Evolutionary conservation across 2,113 vertebrate genomes (phyloP), one percentile per base, ranked within the genome.

Genomic region (Amblyopsis rosae): DNA sequence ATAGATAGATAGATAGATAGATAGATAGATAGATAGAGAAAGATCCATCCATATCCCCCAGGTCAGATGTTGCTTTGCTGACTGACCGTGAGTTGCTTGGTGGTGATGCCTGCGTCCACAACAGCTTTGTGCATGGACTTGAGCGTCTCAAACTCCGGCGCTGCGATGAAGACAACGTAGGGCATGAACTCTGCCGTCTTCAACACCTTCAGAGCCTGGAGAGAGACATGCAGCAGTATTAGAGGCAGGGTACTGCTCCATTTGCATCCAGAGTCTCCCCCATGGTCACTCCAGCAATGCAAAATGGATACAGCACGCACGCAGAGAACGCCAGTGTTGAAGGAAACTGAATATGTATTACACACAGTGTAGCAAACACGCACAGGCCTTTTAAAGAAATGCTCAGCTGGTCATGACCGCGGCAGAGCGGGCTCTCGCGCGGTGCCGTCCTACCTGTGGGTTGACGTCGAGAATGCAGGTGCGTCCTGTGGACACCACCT

Each of bases 391-490:
- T 26, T 26, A 26, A 26, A 26, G 26, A 26, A 26, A 26, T 26
- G 26, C 26, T 26, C 26, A 26, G 26, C 26, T 26, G 26, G 26
- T 26, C 26, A 2, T 26, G 26, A 26, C 26, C 2, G 26, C 26
- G 1, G 26, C 26, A 26, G 26, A 26, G 26, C 1, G 26, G 26
- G 26, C 26, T 26, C 26, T 26, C 2, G 2, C 2, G 26, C 2
- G 26, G 13, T 13, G 51, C 6, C 19, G 3, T 68, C 49, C 67
- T 76, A 98, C 98, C 93, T 99, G 98, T 45, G 98, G 96, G 87
- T 99, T 99, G 72, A 99, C 96, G 0, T 99, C 97, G 85, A 99
- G 93, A 86, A 99, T 99, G 86, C 98, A 99, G 58, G 95, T 98
- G 67, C 96, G 91, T 74, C 96, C 96, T 0, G 95, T 93, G 69